phyloP scores from a whole-genome alignment of 2,888 invertebrate species.

The Antitype chi region DNA sequence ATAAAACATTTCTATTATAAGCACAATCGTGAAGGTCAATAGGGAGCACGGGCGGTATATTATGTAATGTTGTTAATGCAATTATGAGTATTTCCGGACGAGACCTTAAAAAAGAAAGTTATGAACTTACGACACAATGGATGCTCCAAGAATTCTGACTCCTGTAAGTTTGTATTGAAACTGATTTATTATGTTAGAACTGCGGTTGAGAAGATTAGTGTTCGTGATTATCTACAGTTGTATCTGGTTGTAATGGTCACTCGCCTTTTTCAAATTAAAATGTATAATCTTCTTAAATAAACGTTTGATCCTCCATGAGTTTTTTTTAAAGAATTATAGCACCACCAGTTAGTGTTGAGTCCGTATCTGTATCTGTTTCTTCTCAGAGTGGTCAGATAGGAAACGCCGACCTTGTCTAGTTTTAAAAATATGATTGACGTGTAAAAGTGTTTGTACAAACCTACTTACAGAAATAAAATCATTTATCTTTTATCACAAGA shows the following conservation, averaged over 20 bases:
- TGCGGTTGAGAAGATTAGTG: conserved; percentile 20
- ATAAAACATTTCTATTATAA: conserved; percentile 70
- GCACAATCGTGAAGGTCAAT: conserved; percentile 75
- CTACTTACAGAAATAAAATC: too few species aligned
- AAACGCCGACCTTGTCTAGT: too few species aligned
- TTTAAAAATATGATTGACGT: too few species aligned
- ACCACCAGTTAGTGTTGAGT: not conserved
- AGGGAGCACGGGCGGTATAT: conserved; percentile 64
- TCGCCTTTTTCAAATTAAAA: conserved; percentile 32
- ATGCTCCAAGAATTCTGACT: conserved; percentile 33
- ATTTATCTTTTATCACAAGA: not conserved
- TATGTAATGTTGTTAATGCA: conserved; percentile 59
- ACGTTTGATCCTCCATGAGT: not conserved
- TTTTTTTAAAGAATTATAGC: conserved; percentile 9
- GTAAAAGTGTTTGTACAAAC: too few species aligned
- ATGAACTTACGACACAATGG: conserved; percentile 60
- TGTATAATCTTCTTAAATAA: conserved; percentile 25
- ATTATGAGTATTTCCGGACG: conserved; percentile 57
- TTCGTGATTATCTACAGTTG: conserved; percentile 29
- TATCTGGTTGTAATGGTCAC: conserved; percentile 23
- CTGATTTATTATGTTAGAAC: conserved; percentile 32
- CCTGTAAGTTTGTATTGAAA: conserved; percentile 27
- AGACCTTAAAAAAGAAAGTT: conserved; percentile 62
- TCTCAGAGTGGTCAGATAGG: too few species aligned
- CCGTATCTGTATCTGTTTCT: too few species aligned